Percentiles rank a stretch among this genome's conserved stretches.
Evolutionary conservation across 2,797 vertebrate genomes (phyloP).

Genomic region (Vireo griseus): DNA sequence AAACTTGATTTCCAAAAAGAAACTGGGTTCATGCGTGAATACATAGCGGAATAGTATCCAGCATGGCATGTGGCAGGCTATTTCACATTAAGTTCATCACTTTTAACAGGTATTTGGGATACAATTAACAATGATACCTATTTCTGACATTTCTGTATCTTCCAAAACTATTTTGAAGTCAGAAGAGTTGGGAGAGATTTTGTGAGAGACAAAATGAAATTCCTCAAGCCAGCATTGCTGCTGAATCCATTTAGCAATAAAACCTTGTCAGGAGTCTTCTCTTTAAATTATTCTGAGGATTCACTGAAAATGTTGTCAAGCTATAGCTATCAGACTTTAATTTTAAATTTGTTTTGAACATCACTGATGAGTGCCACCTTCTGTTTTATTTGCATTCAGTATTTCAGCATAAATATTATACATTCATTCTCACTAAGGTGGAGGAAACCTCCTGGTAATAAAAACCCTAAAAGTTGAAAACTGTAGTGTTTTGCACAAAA

Average conservation of each 20-base stretch:
- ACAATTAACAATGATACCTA: neutral
- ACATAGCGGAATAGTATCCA: neutral
- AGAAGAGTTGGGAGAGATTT: neutral
- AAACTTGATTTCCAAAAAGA: neutral
- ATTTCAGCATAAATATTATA: neutral
- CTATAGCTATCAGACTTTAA: accelerated
- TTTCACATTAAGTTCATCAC: neutral
- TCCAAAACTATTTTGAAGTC: neutral
- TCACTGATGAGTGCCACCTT: neutral
- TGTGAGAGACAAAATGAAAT: neutral
- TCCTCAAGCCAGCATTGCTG: neutral
- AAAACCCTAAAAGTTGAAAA: neutral
- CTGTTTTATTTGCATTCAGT: neutral
- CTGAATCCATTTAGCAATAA: neutral
- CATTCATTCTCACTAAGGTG: neutral
- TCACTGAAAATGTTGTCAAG: neutral
- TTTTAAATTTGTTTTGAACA: neutral
- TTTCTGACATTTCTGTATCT: neutral
- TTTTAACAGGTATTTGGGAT: neutral
- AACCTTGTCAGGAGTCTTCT: neutral
- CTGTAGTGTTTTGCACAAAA: neutral
- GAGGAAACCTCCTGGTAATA: neutral
- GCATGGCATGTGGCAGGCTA: neutral
- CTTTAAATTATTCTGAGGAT: neutral
- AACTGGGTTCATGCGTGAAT: accelerated